Evolutionary conservation across 2,113 vertebrate species (phyloP).

Genomic region (Albula glossodonta): DNA sequence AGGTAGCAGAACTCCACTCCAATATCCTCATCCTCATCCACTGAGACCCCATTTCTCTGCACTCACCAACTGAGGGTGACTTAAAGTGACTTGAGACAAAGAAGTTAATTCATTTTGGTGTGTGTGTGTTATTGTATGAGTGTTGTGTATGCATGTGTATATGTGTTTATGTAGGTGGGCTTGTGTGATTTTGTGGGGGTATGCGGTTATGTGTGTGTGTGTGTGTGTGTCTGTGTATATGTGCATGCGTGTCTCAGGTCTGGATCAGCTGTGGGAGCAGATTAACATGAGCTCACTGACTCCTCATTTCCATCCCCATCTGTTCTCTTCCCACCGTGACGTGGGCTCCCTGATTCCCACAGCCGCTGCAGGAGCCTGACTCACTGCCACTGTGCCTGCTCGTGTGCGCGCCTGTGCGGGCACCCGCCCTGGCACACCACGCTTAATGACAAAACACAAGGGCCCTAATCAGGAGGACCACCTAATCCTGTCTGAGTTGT

Average conservation of each 20-base stretch:
- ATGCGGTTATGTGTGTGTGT: constrained; percentile 26
- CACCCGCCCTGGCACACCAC: too few species aligned
- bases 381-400: neutral
- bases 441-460: neutral
- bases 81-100: neutral
- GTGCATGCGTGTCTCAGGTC: constrained; percentile 62
- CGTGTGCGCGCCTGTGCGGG: too few species aligned
- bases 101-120: neutral
- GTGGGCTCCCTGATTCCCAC: constrained; percentile 27
- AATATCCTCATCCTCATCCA: neutral
- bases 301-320: constrained; percentile 73
- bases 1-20: neutral
- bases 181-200: constrained; percentile 24
- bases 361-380: constrained; percentile 5
- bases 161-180: constrained; percentile 35
- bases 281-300: constrained; percentile 68
- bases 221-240: constrained; percentile 50
- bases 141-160: constrained; percentile 33
- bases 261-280: constrained; percentile 67
- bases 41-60: neutral
- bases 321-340: constrained; percentile 72
- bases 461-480: neutral
- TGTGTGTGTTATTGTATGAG: constrained; percentile 37
- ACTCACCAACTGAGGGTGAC: neutral
- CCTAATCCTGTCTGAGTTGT: neutral